Conservation (phyloP, 2,113 vertebrate species). For the cat (Felis catus) region F.catus_Fca126_mat1.0 CM031418.1:124196501-124197000, state of each 20-base stretch:
- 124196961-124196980: neutral
- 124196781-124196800: neutral
- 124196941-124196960: neutral
- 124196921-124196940: neutral
- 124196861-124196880: neutral
- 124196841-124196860: neutral
- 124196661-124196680: neutral
- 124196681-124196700: neutral
- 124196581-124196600: neutral
- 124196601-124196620: neutral
- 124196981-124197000: neutral
- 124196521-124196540: neutral
- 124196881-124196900: neutral
- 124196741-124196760: conserved; percentile 31
- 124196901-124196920: neutral
- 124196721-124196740: conserved; percentile 43
- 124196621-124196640: neutral
- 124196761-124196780: neutral
- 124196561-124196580: neutral
- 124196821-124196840: neutral
- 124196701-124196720: neutral
- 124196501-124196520: neutral
- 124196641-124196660: neutral
- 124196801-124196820: neutral
- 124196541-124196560: neutral